phyloP scores from a whole-genome alignment of 2,113 vertebrate species.

The Tinamus guttatus region DNA sequence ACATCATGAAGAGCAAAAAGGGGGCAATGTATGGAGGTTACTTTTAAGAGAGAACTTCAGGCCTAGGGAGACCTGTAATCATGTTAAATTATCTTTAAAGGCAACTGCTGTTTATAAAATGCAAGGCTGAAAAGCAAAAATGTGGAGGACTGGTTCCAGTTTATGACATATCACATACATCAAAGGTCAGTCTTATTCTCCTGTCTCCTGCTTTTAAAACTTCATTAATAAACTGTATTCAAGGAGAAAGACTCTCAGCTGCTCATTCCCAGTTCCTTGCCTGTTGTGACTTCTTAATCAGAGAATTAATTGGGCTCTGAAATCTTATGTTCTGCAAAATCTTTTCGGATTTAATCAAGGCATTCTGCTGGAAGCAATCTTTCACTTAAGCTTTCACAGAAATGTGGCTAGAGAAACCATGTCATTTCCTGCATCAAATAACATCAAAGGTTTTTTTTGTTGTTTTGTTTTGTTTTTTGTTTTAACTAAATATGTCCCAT shows the following conservation, averaged over 20 bases:
- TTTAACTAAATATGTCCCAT: not conserved
- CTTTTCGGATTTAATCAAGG: slow-evolving; percentile 29
- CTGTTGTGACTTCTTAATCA: slow-evolving; percentile 44
- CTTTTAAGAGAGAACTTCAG: not conserved
- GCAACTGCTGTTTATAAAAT: slow-evolving; percentile 32
- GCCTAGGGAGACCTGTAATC: not conserved
- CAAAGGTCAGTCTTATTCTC: slow-evolving; percentile 38
- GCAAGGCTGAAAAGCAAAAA: slow-evolving; percentile 16
- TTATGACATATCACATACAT: slow-evolving; percentile 38
- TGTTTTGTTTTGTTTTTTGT: not conserved
- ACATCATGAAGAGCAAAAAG: not conserved
- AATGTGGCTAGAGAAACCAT: slow-evolving; percentile 5
- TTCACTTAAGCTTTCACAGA: slow-evolving; percentile 60
- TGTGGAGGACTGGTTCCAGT: slow-evolving; percentile 52
- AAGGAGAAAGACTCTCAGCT: slow-evolving; percentile 11
- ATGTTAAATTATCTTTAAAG: slow-evolving; percentile 18
- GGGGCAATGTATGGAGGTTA: not conserved
- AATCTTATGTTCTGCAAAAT: slow-evolving; percentile 39
- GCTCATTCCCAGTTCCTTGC: not conserved
- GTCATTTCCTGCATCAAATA: slow-evolving; percentile 54
- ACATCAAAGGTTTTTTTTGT: slow-evolving; percentile 30
- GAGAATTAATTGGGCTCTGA: slow-evolving; percentile 50
- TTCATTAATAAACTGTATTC: slow-evolving; percentile 32
- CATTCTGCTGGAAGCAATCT: slow-evolving; percentile 68
- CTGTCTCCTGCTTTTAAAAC: not conserved